These are phyloP conservation scores for Micromys minutus DNA, from an alignment of 2,113 vertebrate species.

Conservation along the genomic window DNA sequence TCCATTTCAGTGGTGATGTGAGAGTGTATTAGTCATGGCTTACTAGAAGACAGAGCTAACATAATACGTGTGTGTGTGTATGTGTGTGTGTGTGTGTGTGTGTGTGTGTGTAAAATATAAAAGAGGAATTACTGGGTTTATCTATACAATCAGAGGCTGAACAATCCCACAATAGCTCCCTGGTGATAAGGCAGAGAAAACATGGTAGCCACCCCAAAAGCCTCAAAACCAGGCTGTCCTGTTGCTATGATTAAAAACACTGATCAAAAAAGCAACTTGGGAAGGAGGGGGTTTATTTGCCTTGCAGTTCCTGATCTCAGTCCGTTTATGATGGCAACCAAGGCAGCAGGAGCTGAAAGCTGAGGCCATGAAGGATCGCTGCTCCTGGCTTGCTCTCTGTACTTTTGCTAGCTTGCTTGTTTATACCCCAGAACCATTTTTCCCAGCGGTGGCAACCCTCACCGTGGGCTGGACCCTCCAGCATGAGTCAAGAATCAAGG, in stretches of 20 bases:
- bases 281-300: not conserved
- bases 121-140: not conserved
- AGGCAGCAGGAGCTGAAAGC: not conserved
- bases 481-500: not conserved
- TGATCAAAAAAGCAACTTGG: not conserved
- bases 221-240: not conserved
- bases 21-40: not conserved
- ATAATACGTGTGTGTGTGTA: not conserved
- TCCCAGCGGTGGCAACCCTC: not conserved
- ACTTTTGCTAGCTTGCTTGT: not conserved
- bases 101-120: not conserved
- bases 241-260: not conserved
- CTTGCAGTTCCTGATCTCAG: not conserved
- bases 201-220: not conserved
- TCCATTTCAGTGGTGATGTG: not conserved
- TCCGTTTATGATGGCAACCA: not conserved
- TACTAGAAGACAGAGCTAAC: not conserved
- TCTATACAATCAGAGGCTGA: not conserved
- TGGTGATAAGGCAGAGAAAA: not conserved
- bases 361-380: not conserved
- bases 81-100: not conserved
- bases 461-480: not conserved
- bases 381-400: not conserved
- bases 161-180: not conserved
- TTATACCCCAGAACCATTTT: not conserved